Evolutionary conservation across 2,113 vertebrate genomes (phyloP).

Genomic region (Onychorhynchus coronatus): DNA sequence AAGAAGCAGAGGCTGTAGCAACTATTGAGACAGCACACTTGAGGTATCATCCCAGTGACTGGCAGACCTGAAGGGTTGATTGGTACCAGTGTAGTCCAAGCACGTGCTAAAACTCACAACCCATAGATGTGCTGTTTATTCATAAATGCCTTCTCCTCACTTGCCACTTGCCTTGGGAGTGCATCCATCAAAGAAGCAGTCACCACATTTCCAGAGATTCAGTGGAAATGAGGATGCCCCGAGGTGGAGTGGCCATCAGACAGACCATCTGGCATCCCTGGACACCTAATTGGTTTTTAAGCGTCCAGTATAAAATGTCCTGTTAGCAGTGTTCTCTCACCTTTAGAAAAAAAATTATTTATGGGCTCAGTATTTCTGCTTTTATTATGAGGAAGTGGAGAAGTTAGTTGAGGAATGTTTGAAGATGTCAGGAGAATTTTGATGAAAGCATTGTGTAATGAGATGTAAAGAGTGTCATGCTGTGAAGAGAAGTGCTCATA

Average conservation of each 20-base stretch:
- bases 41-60: background rate
- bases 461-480: slow-evolving; percentile 51
- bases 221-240: background rate
- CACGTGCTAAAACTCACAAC: background rate
- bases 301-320: background rate
- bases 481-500: slow-evolving; percentile 29
- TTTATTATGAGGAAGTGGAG: slow-evolving; percentile 14
- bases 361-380: background rate
- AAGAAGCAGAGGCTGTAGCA: background rate
- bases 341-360: slow-evolving; percentile 2
- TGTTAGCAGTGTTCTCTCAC: background rate
- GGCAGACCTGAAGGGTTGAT: background rate
- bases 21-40: background rate
- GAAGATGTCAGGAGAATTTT: slow-evolving; percentile 48
- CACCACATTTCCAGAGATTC: background rate
- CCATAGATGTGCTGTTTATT: background rate
- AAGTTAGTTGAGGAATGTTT: slow-evolving; percentile 27
- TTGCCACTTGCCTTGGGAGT: background rate
- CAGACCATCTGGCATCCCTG: background rate
- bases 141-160: background rate
- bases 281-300: background rate
- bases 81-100: background rate
- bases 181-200: background rate
- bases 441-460: slow-evolving; percentile 64
- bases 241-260: background rate